Evolutionary conservation across 2,113 vertebrate genomes (phyloP), one percentile per base, ranked within the genome.

Genomic region (Microtus richardsoni): DNA sequence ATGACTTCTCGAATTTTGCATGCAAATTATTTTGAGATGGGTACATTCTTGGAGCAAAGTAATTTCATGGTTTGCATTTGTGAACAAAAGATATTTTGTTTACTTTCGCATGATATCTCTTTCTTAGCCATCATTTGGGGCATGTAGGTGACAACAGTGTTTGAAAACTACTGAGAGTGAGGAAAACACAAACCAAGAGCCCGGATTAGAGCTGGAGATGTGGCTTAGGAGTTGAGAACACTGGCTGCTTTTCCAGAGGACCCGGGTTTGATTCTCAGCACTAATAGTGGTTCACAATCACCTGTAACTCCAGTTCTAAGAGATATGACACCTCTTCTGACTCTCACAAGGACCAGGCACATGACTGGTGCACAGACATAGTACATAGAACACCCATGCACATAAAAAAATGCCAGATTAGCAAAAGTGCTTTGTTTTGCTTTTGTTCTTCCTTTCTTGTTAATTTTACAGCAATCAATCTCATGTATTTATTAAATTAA

Each of bases 401-500:
- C 24, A 83, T 41, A 62, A 62, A 33, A 68, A 80, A 62, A 60
- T 41, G 24, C 80, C 60, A 41, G 14, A 83, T 39, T 91, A 36
- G 28, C 66, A 74, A 70, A 93, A 24, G 30, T 60, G 17, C 36
- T 88, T n/a, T 82, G 62, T n/a, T 90, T 86, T 73, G 30, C 21
- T 85, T 92, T 84, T 83, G 33, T 52, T 86, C 30, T 71, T 60
- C 75, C 13, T 26, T 90, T 89, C 26, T 82, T 44, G 33, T 28
- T 88, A 71, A 73, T 93, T 91, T 91, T 79, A 39, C n/a, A 88
- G 68, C 30, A 82, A 9, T 58, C 66, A 74, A 66, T 91, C 33
- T 73, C 26, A 91, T 52, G 49, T 88, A 54, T 54, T 52, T 62
- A 7, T n/a, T 60, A 49, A 70, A 52, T 89, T 96, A 73, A 60